phyloP scores from a whole-genome alignment of 2,113 vertebrate species.

The Pseudorectes ferrugineus region DNA sequence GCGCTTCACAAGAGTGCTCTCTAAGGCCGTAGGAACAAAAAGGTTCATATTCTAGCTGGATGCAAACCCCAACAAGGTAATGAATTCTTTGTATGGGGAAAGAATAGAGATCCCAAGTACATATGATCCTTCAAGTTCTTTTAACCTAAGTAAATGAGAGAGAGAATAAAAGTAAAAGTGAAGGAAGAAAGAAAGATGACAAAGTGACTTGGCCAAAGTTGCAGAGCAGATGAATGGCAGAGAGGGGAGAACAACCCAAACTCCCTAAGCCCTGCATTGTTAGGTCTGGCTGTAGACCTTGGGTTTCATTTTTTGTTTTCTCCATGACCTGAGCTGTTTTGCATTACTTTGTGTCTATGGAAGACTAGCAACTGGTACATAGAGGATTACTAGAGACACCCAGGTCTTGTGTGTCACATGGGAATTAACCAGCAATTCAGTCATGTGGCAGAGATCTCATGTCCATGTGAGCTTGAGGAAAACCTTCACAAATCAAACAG shows the following conservation, averaged over 20 bases:
- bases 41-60: not conserved
- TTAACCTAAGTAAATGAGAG: not conserved
- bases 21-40: not conserved
- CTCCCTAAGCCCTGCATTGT: not conserved
- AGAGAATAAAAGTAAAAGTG: not conserved
- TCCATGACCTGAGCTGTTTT: not conserved
- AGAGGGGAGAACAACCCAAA: not conserved
- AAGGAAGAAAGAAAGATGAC: not conserved
- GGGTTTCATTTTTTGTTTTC: not conserved
- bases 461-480: not conserved
- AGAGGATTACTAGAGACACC: not conserved
- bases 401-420: not conserved
- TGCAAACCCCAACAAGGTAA: not conserved
- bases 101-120: not conserved
- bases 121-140: not conserved
- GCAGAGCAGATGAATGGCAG: not conserved
- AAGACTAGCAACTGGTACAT: not conserved
- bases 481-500: not conserved
- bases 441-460: not conserved
- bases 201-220: not conserved
- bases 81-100: not conserved
- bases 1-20: not conserved
- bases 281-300: not conserved
- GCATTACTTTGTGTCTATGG: not conserved
- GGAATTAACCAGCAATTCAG: not conserved